Evolutionary conservation across 2,113 vertebrate species (phyloP).

Genomic region (Climacteris rufus): DNA sequence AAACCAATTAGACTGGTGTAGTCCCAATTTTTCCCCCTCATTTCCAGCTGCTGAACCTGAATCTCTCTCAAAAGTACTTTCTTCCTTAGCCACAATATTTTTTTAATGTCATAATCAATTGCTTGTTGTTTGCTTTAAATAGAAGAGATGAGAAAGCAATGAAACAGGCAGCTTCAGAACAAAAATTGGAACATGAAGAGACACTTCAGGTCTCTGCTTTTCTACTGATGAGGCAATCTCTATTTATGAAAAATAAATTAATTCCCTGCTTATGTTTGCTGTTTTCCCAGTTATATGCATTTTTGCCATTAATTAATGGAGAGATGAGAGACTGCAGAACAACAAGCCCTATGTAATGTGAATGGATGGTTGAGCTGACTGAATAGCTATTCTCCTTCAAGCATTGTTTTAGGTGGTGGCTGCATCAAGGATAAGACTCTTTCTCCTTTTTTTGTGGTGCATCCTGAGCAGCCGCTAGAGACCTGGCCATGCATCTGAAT

Average conservation of each 20-base stretch:
- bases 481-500: not conserved
- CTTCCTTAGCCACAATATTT: conserved; percentile 50
- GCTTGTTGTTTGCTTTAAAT: conserved; percentile 68
- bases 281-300: conserved; percentile 56
- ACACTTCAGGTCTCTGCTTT: conserved; percentile 58
- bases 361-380: conserved; percentile 13
- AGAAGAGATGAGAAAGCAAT: conserved; percentile 42
- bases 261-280: conserved; percentile 48
- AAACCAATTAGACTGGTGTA: conserved; percentile 75
- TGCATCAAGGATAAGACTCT: conserved; percentile 41
- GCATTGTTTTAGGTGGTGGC: conserved; percentile 48
- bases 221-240: conserved; percentile 36
- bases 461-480: not conserved
- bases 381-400: conserved; percentile 32
- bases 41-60: conserved; percentile 70
- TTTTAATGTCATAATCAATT: conserved; percentile 69
- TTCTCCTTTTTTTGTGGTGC: conserved; percentile 8
- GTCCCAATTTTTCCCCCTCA: conserved; percentile 40
- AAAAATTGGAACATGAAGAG: conserved; percentile 69
- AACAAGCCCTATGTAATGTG: conserved; percentile 36
- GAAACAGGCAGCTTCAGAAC: conserved; percentile 61
- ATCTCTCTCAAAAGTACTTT: conserved; percentile 70
- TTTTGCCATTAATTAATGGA: conserved; percentile 67
- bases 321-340: conserved; percentile 37
- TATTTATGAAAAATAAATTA: conserved; percentile 69